Percentiles rank a stretch among this genome's conserved stretches.
Evolutionary conservation across 2,888 invertebrate genomes (phyloP).

Genomic region (Mellilla xanthometata): DNA sequence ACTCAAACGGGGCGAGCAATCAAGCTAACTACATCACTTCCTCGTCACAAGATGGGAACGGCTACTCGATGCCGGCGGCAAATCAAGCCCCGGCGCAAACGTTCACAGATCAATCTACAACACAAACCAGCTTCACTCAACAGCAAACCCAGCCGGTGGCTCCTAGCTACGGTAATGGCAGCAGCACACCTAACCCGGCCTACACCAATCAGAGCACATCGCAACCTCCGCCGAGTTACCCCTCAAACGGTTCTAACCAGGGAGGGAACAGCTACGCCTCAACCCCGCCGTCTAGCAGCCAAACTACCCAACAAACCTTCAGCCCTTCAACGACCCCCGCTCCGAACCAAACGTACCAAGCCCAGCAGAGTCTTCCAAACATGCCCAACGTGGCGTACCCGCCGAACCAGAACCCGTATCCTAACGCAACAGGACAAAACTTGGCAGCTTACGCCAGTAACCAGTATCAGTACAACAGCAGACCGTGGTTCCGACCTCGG

Average conservation of each 20-base stretch:
- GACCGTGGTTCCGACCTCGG: slow-evolving; percentile 73
- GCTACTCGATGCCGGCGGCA: slow-evolving; percentile 48
- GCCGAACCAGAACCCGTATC: slow-evolving; percentile 68
- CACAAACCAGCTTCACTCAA: slow-evolving; percentile 51
- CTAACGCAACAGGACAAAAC: slow-evolving; percentile 74
- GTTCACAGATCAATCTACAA: slow-evolving; percentile 53
- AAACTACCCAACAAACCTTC: slow-evolving; percentile 57
- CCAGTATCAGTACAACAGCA: slow-evolving; percentile 70
- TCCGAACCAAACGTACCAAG: slow-evolving; percentile 60
- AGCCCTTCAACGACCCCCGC: slow-evolving; percentile 71
- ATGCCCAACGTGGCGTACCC: slow-evolving; percentile 62
- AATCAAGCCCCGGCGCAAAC: slow-evolving; percentile 54
- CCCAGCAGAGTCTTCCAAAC: slow-evolving; percentile 50
- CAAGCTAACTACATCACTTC: slow-evolving; percentile 73
- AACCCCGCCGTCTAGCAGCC: slow-evolving; percentile 49
- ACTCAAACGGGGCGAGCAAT: slow-evolving; percentile 50
- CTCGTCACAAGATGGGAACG: slow-evolving; percentile 61
- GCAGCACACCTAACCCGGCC: slow-evolving; percentile 33
- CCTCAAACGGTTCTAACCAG: slow-evolving; percentile 57
- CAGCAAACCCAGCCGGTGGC: slow-evolving; percentile 50
- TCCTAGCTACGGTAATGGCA: slow-evolving; percentile 52
- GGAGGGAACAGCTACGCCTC: slow-evolving; percentile 48
- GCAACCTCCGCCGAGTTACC: slow-evolving; percentile 59
- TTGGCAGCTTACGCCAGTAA: slow-evolving; percentile 74
- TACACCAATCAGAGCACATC: slow-evolving; percentile 48